These are phyloP conservation scores for Ypsolopha scabrella DNA, from an alignment of 2,888 invertebrate species.

Conservation along the genomic window DNA sequence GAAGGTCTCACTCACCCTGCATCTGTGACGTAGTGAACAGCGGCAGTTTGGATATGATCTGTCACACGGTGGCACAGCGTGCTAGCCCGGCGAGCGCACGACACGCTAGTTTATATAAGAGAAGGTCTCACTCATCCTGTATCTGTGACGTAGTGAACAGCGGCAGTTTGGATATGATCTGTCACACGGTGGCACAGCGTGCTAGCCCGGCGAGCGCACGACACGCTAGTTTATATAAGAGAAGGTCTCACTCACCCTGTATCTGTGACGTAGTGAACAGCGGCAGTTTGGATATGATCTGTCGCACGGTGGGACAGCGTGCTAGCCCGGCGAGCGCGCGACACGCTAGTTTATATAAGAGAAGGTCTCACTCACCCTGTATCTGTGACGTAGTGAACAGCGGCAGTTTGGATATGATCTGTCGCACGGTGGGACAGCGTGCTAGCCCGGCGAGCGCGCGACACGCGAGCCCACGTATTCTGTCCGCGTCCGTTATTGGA, in stretches of 20 bases:
- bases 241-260: too few relatives aligned
- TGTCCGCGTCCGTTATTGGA: slow-evolving; percentile 97
- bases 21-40: slow-evolving; percentile 93
- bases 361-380: slow-evolving; percentile 82
- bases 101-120: slow-evolving; percentile 78
- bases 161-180: slow-evolving; percentile 89
- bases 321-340: too few relatives aligned
- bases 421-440: slow-evolving; percentile 91
- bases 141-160: slow-evolving; percentile 69
- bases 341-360: too few relatives aligned
- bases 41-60: slow-evolving; percentile 95
- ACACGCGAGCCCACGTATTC: slow-evolving; percentile 93
- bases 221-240: too few relatives aligned
- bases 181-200: slow-evolving; percentile 83
- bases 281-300: too few relatives aligned
- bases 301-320: too few relatives aligned
- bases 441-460: slow-evolving; percentile 93
- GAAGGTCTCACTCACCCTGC: slow-evolving; percentile 72
- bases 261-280: too few relatives aligned
- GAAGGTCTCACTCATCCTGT: too few relatives aligned
- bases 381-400: slow-evolving; percentile 93
- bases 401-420: slow-evolving; percentile 95
- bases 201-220: too few relatives aligned
- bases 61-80: slow-evolving; percentile 91
- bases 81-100: slow-evolving; percentile 93